These are phyloP conservation scores for Peucedramus taeniatus DNA, from an alignment of 2,113 vertebrate genomes.

Conservation along the genomic window DNA sequence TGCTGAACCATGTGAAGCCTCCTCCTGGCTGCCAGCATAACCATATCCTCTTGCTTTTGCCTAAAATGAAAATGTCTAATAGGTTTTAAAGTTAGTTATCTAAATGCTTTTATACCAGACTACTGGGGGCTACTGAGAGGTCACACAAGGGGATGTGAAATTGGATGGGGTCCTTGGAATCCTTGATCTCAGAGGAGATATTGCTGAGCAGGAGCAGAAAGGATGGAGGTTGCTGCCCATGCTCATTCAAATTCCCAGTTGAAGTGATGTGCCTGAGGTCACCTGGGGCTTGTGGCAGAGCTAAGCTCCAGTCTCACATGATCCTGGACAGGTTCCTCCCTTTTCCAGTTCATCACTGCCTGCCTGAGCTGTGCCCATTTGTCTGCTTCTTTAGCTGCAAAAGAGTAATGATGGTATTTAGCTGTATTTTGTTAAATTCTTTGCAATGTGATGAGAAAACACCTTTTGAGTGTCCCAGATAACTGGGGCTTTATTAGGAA, in stretches of 20 bases:
- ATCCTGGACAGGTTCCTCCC: neutral
- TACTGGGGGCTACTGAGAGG: neutral
- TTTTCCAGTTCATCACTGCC: neutral
- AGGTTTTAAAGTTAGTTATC: neutral
- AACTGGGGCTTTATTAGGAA: neutral
- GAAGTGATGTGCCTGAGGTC: neutral
- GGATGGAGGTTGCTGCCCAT: neutral
- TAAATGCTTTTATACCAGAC: neutral
- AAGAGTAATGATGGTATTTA: neutral
- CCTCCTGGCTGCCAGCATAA: neutral
- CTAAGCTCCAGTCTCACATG: neutral
- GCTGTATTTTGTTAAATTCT: neutral
- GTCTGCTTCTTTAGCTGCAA: neutral
- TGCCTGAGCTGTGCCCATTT: neutral
- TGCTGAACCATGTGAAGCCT: neutral
- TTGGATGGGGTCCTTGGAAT: neutral
- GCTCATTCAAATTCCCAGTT: neutral
- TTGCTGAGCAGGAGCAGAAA: neutral
- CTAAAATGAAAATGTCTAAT: neutral
- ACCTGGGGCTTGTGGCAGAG: neutral
- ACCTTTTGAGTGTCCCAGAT: neutral
- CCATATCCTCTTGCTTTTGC: neutral
- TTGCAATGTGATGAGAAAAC: neutral
- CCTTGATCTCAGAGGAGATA: neutral
- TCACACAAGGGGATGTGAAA: neutral